These are phyloP conservation scores for Phacellophora camtschatica DNA, from an alignment of 30 jellyfish, hydroid and myxozoan genomes.

Conservation along the genomic window DNA sequence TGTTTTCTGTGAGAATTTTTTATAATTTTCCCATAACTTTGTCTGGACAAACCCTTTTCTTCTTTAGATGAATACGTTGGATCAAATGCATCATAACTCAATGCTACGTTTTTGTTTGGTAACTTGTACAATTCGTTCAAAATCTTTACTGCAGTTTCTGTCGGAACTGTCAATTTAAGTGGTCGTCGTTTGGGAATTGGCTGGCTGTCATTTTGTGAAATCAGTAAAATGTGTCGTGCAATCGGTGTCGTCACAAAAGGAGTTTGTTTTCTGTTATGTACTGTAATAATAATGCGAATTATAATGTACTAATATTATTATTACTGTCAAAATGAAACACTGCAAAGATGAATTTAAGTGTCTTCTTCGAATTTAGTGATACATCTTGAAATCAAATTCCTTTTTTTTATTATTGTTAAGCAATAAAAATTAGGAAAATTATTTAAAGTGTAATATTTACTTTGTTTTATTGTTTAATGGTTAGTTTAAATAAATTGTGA, in stretches of 20 bases:
- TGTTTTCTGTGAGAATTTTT: neutral
- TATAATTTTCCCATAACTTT: neutral
- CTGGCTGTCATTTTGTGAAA: slow-evolving; percentile 30
- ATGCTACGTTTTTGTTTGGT: neutral
- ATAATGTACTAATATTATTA: no score
- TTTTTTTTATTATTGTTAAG: no score
- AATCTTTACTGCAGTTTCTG: slow-evolving; percentile 1
- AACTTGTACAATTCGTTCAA: slow-evolving; percentile 29
- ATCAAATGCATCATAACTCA: slow-evolving; percentile 54
- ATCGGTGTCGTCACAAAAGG: neutral
- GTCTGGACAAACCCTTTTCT: neutral
- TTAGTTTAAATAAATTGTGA: no score
- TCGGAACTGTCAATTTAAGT: slow-evolving; percentile 8
- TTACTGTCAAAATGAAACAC: no score
- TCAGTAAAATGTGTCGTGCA: slow-evolving; percentile 36
- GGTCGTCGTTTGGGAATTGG: slow-evolving; percentile 21
- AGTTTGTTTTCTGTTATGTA: neutral
- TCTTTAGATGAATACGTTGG: slow-evolving; percentile 38
- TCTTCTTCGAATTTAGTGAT: no score
- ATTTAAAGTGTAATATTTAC: no score
- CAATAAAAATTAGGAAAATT: no score
- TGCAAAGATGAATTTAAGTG: no score
- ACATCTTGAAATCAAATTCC: no score
- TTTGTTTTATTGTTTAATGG: no score
- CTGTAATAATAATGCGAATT: neutral